Conservation (phyloP, 2,888 invertebrate species). For the Amblyjoppa fuscipennis region DNA sequence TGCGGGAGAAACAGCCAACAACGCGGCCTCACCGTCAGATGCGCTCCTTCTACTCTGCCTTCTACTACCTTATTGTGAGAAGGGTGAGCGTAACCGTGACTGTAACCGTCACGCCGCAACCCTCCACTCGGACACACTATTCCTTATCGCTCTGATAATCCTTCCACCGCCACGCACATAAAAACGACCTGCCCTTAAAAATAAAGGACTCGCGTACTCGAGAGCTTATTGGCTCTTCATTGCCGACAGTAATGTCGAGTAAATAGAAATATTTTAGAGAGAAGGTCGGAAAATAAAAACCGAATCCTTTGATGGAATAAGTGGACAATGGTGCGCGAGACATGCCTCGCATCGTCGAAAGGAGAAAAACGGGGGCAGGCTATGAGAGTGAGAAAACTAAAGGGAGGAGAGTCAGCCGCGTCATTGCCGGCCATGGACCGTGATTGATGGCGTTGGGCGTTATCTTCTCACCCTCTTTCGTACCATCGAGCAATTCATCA, state of each 20-base stretch:
- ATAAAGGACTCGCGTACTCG: slow-evolving; percentile 1
- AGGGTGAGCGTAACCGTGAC: slow-evolving; percentile 79
- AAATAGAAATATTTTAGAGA: not conserved
- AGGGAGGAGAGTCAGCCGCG: slow-evolving; percentile 75
- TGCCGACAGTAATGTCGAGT: not conserved
- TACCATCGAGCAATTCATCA: slow-evolving; percentile 84
- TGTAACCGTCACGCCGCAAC: slow-evolving; percentile 80
- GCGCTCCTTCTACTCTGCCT: slow-evolving; percentile 69
- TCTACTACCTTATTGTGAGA: slow-evolving; percentile 62
- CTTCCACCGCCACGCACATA: slow-evolving; percentile 39
- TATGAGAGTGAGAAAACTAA: slow-evolving; percentile 44
- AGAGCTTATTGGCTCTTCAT: not conserved
- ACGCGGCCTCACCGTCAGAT: slow-evolving; percentile 78
- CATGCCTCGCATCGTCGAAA: slow-evolving; percentile 20
- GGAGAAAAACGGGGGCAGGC: slow-evolving; percentile 35
- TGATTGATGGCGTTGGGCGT: slow-evolving; percentile 84
- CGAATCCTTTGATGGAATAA: slow-evolving; percentile 15
- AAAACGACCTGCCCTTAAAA: slow-evolving; percentile 18
- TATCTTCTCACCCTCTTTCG: slow-evolving; percentile 82
- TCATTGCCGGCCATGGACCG: slow-evolving; percentile 82
- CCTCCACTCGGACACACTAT: slow-evolving; percentile 59
- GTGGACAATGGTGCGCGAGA: slow-evolving; percentile 39
- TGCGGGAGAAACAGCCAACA: slow-evolving; percentile 58
- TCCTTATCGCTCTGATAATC: slow-evolving; percentile 67
- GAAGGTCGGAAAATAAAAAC: not conserved